Base-by-base conservation (phyloP, 2,113 vertebrate genomes). In the Mustela nigripes region DNA sequence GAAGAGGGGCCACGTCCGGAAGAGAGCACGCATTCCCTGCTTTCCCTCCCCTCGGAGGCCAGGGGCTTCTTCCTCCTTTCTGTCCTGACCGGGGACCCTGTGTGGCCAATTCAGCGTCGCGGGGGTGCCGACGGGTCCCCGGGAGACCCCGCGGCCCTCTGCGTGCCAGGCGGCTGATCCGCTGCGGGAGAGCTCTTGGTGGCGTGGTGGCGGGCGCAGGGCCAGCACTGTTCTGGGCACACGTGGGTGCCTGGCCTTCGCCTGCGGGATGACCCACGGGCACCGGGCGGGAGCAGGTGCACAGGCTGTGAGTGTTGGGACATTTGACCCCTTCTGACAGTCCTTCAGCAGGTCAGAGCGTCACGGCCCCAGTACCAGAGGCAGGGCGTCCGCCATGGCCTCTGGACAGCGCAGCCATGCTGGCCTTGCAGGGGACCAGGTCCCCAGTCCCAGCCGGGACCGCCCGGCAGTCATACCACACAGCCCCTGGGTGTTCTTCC, bases 41-140 rank as follows among this genome's bases (percentile, higher is more conserved):
- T n/a, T 24, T 24, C 36, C 7, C 6, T 15, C 19, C 19, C 36
- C 16, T 36, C 22, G 26, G 16, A 78, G 65, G 79, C 31, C 33
- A 1, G 5, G 1, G 39, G 39, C 5, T 2, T 2, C 16, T 22
- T 65, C 58, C 65, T 3, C 10, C 11, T 67, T 63, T 88, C 85
- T 88, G 62, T 19, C 2, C 31, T 67, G 53, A 7, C 22, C 1
- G 4, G 4, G 36, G 7, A 21, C 76, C 67, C 78, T 24, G 15
- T 1, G 56, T 95, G 81, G 62, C 39, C 97, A 1, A 18, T 42
- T 78, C 74, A 4, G 12, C 15, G 14, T 31, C 4, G 12, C 14
- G 0, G 26, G 26, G 7, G 97, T 95, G 97, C 98, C 86, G 96
- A 95, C 73, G 91, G 98, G 97, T 95, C 96, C 53, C 93, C 0